Conservation (phyloP, 1,140 invertebrate genomes). For the Lepidurus packardi region DNA sequence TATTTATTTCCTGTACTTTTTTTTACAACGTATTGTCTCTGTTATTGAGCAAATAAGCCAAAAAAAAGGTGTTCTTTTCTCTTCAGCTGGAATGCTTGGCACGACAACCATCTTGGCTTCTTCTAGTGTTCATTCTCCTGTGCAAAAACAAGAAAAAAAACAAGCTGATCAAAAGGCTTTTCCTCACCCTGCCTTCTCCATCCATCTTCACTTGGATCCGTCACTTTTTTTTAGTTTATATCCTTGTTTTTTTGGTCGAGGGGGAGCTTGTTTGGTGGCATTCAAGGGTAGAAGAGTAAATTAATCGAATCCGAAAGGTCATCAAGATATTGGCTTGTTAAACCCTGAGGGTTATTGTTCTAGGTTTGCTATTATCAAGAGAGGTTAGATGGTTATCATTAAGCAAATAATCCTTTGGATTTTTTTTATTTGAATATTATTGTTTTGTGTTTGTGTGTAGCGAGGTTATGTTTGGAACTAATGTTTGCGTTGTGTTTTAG, state of each 20-base stretch:
- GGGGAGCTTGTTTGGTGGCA: neutral
- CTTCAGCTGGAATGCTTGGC: neutral
- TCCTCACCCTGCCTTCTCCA: neutral
- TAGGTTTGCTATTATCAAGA: neutral
- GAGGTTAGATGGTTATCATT: neutral
- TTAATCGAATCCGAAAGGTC: too few relatives aligned
- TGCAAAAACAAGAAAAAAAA: neutral
- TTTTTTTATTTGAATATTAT: neutral
- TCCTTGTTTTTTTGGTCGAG: too few relatives aligned
- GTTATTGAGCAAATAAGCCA: neutral
- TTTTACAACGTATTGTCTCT: neutral
- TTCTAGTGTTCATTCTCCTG: neutral
- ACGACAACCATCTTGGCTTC: conserved; percentile 5
- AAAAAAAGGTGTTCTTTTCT: neutral
- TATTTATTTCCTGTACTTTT: neutral
- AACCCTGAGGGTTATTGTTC: neutral
- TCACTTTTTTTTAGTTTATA: neutral
- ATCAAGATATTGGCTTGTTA: neutral
- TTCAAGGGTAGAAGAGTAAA: too few relatives aligned
- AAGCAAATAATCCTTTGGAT: neutral
- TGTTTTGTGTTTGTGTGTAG: neutral
- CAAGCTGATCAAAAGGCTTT: neutral
- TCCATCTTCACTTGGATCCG: neutral
- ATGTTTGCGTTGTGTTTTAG: conserved; percentile 43
- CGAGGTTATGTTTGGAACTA: neutral